Conservation (phyloP, 2,113 vertebrate genomes). For the Eclectus roratus region DNA sequence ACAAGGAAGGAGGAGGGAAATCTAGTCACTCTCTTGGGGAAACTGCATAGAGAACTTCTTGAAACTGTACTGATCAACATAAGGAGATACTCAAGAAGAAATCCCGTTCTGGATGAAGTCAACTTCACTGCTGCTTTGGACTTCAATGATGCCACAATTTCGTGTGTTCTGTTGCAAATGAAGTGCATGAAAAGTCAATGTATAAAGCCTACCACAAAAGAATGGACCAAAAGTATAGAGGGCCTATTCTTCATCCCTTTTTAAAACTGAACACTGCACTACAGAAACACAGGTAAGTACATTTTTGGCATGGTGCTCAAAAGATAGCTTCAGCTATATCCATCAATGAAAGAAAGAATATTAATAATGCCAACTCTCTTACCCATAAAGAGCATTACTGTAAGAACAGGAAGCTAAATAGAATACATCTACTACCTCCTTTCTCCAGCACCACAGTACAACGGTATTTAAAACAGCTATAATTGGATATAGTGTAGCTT, state of each 20-base stretch:
- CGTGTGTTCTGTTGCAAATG: background rate
- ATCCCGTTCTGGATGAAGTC: background rate
- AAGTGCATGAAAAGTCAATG: background rate
- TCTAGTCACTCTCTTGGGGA: background rate
- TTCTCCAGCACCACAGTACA: slow-evolving; percentile 44
- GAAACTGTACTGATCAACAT: background rate
- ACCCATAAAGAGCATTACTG: slow-evolving; percentile 40
- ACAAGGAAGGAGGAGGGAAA: background rate
- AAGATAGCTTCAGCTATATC: background rate
- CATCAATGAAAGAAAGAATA: background rate
- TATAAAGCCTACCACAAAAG: background rate
- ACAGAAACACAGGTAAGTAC: background rate
- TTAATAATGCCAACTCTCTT: background rate
- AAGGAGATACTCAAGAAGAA: background rate
- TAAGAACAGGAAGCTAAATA: slow-evolving; percentile 26
- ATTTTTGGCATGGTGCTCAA: background rate
- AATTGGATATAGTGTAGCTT: slow-evolving; percentile 58
- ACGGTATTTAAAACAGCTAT: slow-evolving; percentile 66
- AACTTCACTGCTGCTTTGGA: background rate
- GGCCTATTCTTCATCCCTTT: background rate
- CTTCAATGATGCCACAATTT: background rate
- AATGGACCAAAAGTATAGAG: background rate
- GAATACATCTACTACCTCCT: background rate
- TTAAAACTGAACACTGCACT: background rate
- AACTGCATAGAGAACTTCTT: background rate